These are phyloP conservation scores for Alitta virens DNA, from an alignment of 2,888 invertebrate genomes.

Conservation along the genomic window DNA sequence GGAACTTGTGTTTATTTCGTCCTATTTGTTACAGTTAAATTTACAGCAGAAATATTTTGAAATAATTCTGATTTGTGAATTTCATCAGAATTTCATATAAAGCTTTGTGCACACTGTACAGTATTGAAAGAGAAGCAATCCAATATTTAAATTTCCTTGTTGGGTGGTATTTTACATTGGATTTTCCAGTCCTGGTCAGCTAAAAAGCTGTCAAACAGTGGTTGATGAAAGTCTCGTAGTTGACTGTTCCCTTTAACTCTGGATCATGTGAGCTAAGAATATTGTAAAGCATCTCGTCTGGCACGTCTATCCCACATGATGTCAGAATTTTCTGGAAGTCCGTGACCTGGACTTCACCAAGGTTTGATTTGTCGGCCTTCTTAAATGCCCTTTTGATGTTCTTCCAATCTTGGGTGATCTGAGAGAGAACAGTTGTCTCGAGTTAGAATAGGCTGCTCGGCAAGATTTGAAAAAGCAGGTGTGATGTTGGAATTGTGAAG, in stretches of 20 bases:
- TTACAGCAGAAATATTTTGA: too few species aligned
- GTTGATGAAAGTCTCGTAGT: conserved; percentile 39
- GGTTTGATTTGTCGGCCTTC: conserved; percentile 34
- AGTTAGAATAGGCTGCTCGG: too few species aligned
- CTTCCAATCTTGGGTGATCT: conserved; percentile 40
- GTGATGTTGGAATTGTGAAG: not conserved
- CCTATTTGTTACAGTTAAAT: too few species aligned
- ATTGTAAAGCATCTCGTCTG: conserved; percentile 42
- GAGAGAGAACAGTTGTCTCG: conserved; percentile 8
- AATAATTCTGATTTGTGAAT: too few species aligned
- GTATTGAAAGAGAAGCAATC: too few species aligned
- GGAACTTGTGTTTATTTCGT: too few species aligned
- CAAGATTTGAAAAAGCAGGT: not conserved
- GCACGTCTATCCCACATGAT: conserved; percentile 31
- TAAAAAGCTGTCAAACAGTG: not conserved
- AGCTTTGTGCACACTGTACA: too few species aligned
- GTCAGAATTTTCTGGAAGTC: conserved; percentile 38
- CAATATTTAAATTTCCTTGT: too few species aligned
- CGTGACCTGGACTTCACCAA: conserved; percentile 33
- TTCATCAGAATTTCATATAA: too few species aligned
- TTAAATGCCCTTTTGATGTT: conserved; percentile 40
- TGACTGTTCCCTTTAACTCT: conserved; percentile 40
- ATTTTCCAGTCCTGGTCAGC: too few species aligned
- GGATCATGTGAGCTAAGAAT: conserved; percentile 43
- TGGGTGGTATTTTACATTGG: too few species aligned